These are phyloP conservation scores for Tragulus kanchil DNA, from an alignment of 2,113 vertebrate genomes.

Conservation along the genomic window DNA sequence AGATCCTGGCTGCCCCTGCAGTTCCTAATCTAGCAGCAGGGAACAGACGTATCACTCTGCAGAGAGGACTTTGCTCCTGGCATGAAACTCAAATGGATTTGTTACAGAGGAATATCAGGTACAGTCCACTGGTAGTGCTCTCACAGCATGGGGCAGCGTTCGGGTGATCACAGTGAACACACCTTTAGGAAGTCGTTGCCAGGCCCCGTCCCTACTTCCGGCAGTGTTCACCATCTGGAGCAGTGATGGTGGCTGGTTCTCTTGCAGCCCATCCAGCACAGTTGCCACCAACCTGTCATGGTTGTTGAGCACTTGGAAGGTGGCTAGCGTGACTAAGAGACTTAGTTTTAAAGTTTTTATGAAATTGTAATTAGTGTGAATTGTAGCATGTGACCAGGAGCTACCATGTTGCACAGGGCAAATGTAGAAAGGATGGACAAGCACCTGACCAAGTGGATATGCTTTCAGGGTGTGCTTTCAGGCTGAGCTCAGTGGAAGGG, in stretches of 20 bases:
- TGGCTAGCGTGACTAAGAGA: not conserved
- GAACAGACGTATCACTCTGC: not conserved
- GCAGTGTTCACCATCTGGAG: not conserved
- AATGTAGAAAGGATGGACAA: not conserved
- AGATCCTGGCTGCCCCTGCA: not conserved
- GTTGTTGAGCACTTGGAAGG: not conserved
- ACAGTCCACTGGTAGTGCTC: not conserved
- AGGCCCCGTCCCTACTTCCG: not conserved
- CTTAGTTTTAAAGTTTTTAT: not conserved
- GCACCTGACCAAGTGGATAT: not conserved
- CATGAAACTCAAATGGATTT: not conserved
- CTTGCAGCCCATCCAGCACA: not conserved
- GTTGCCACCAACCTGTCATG: not conserved
- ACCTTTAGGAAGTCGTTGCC: not conserved
- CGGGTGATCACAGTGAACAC: not conserved
- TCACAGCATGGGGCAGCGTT: not conserved
- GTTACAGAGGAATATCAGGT: not conserved
- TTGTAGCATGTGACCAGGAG: not conserved
- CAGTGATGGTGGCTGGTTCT: not conserved
- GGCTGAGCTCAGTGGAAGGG: not conserved
- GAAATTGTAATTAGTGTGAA: not conserved
- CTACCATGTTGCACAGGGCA: not conserved
- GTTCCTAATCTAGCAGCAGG: not conserved
- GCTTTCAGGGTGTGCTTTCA: not conserved
- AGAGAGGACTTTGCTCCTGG: conserved; percentile 9